Base-by-base conservation (phyloP, 2,113 vertebrate genomes). In the Cygnus buccinator region DNA sequence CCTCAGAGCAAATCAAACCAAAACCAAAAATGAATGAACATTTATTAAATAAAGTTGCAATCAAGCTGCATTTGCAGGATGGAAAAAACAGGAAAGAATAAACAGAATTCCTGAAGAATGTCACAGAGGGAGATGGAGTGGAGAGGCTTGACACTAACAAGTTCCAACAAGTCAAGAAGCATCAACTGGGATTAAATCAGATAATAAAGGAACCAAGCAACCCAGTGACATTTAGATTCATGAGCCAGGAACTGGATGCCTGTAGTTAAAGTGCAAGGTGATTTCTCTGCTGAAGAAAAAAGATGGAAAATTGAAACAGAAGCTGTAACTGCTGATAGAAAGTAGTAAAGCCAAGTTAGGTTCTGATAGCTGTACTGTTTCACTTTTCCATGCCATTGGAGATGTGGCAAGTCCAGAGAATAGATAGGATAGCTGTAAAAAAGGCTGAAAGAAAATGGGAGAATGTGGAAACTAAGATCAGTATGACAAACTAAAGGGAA, bases 121-220 rank as follows among this genome's bases (percentile, higher is more conserved):
- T 57, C 75, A 26, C 22, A 46, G 9, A 13, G 28, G 76, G 41
- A 80, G 28, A 91, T 70, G n/a, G 25, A 5, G 0, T 11, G 7
- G n/a, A 83, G 41, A 59, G n/a, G 26, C 83, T 93, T 93, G 55
- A 88, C 55, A 71, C 41, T 74, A 66, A 88, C 82, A 93, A 55
- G 55, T 95, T 91, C 59, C 75, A 94, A 80, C 55, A 94, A 94
- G 90, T 71, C 67, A 87, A 85, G 89, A 89, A 87, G 22, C 59
- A 88, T 90, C 75, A 88, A 52, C 37, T 2, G 3, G 65, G 75
- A 84, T 96, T 95, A 95, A 90, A 90, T 39, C 4, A 92, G 79
- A 86, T 50, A 92, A 84, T 70, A 77, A 67, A 90, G 46, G 50
- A 61, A 66, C 15, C 13, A 81, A 92, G 65, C 25, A 90, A 67